Base-by-base conservation (phyloP, 2,888 invertebrate genomes). In the Nomada flava region DNA sequence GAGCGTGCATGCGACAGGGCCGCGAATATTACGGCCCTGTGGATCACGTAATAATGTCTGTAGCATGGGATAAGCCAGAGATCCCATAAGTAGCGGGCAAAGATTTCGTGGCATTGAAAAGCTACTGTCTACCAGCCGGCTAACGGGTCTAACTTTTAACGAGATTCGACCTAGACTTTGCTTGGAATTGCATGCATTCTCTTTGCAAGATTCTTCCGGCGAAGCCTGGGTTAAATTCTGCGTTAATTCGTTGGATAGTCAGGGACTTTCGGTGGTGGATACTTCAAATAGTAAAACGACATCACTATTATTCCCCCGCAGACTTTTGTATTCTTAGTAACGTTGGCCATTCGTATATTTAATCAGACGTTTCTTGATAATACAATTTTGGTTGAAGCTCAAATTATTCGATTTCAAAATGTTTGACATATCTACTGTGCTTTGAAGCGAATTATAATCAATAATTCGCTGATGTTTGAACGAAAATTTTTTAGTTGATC, bases 131-230 rank as follows among this genome's bases (percentile, higher is more conserved):
- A 69, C 29, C 69, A 50, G 53, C 13, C 26, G 55, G 59, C 76
- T 67, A 74, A 64, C 73, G 73, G 71, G 67, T 70, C 67, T 74
- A 86, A 86, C 84, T 86, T 86, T 86, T 86, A 87, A 86, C 87
- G 85, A 87, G 87, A 87, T 86, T 86, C 67, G 74, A 7, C 36
- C 68, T 72, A 76, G 73, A 78, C 64, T 62, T 59, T 20, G 13
- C 73, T 4, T 5, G 60, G 75, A 76, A 86, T 20, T 20, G 20
- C 20, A 20, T 20, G 20, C 84, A 84, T 86, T 76, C 77, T 62
- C 47, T 65, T 79, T 72, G 9, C 53, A 42, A 52, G 18, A 29
- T 47, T 44, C 53, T 68, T 59, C 71, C 18, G 53, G 52, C 71
- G 36, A 55, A 63, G 36, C 53, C 75, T 26, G 13, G 20, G 71